Evolutionary conservation across 2,888 invertebrate genomes (phyloP).

Genomic region (Hirtodrosophila alboralis): DNA sequence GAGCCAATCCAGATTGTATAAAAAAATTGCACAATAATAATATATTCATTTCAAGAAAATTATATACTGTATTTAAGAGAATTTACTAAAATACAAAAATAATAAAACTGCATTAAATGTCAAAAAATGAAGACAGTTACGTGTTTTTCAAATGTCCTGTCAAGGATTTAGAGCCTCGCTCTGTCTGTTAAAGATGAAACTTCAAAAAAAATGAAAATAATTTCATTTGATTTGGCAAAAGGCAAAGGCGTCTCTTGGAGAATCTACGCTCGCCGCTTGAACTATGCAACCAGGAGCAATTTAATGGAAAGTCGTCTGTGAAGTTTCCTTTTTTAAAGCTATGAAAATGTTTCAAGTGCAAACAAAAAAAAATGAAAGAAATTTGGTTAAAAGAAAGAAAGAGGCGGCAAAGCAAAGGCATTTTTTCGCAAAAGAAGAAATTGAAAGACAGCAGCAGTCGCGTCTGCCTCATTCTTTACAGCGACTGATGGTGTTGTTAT

Average conservation of each 20-base stretch:
- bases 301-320: conserved; percentile 65
- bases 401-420: conserved; percentile 52
- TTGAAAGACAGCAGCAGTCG: conserved; percentile 61
- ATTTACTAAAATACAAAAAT: not conserved
- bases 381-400: conserved; percentile 18
- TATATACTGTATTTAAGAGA: no score
- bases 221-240: conserved; percentile 59
- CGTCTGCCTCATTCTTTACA: conserved; percentile 43
- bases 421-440: conserved; percentile 63
- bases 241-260: conserved; percentile 22
- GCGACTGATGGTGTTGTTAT: conserved; percentile 1
- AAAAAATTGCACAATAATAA: no score
- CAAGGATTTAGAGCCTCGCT: not conserved
- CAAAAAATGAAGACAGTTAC: no score
- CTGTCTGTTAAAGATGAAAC: conserved; percentile 5
- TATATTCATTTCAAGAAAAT: no score
- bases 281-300: conserved; percentile 57
- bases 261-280: conserved; percentile 26
- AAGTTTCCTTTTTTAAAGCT: conserved; percentile 66
- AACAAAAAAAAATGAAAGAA: conserved; percentile 20
- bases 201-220: conserved; percentile 46
- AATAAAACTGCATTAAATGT: no score
- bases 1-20: no score
- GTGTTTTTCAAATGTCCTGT: not conserved
- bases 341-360: conserved; percentile 68